These are phyloP conservation scores for Parascotia fuliginaria DNA, from an alignment of 2,888 invertebrate genomes.

Conservation along the genomic window DNA sequence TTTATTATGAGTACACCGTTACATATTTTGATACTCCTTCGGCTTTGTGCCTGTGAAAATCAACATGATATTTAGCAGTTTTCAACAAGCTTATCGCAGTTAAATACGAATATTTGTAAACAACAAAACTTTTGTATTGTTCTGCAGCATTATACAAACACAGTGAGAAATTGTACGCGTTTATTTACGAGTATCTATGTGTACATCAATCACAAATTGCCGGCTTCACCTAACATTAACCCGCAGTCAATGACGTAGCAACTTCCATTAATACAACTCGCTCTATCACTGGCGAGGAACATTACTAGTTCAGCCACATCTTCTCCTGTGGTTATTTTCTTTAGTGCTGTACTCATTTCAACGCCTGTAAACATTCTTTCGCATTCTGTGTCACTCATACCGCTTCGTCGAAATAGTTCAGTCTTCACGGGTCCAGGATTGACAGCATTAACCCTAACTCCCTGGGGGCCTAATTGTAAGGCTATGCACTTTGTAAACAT, in stretches of 20 bases:
- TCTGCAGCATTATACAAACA: constrained; percentile 26
- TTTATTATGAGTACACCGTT: constrained; percentile 57
- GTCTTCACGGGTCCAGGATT: constrained; percentile 72
- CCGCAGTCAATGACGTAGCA: constrained; percentile 67
- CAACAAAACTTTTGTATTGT: constrained; percentile 41
- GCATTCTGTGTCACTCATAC: constrained; percentile 55
- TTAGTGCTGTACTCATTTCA: constrained; percentile 54
- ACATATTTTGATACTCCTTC: constrained; percentile 70
- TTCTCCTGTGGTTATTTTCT: constrained; percentile 55
- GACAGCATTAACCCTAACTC: constrained; percentile 70
- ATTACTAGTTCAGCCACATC: constrained; percentile 67
- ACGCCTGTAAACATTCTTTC: constrained; percentile 53
- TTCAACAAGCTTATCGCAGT: constrained; percentile 63
- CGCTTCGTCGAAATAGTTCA: constrained; percentile 60
- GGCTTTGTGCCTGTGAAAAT: constrained; percentile 64
- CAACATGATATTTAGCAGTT: constrained; percentile 56
- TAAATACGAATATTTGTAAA: constrained; percentile 45
- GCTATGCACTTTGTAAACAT: constrained; percentile 72
- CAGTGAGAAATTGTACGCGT: constrained; percentile 8
- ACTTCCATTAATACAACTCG: constrained; percentile 65
- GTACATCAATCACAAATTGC: constrained; percentile 46
- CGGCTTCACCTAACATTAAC: constrained; percentile 55
- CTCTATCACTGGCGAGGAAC: constrained; percentile 68
- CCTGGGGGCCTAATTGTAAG: constrained; percentile 59
- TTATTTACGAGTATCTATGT: constrained; percentile 27